Base-by-base conservation (phyloP, 2,113 vertebrate genomes). In the Grammomys dolichurus region DNA sequence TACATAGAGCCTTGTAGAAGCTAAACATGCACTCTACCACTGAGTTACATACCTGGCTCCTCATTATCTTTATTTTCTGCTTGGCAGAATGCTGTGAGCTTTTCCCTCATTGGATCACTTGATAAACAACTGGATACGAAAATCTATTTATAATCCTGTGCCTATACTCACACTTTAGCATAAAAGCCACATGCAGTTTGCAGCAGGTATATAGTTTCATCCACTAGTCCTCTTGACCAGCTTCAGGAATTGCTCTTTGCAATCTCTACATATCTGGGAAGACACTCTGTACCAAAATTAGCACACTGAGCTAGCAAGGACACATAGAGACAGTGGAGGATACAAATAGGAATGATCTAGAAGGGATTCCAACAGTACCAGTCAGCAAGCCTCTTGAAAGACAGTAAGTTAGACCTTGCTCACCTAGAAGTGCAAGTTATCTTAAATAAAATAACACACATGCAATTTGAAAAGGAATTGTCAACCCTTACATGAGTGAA, bases 91-190 rank as follows among this genome's bases (percentile, higher is more conserved):
- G 36, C n/a, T 91, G 72, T 84, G 73, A 67, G 72, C 54, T 90
- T 97, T 89, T 63, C 76, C 82, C 75, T 88, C 78, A 95, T n/a
- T 93, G 87, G 86, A 89, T 92, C 89, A 89, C 78, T 95, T 87
- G 87, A 36, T 91, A 81, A 94, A 75, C 93, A 96, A 96, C 78
- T 97, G 91, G 51, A 75, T 85, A 96, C 93, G 70, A 93, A 95
- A 87, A 95, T 65, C 94, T 97, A 96, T 96, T 95, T 97, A 94
- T 85, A 97, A 78, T 72, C 72, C 84, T 65, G 86, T 92, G 81
- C 94, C 95, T 96, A 86, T 93, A 95, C 91, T 93, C 90, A 96
- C 95, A 96, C 84, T 96, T 96, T 95, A 95, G 88, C 95, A 95
- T 89, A 95, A 92, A 94, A 95, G 88, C 36, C 67, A 92, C 69